phyloP scores from a whole-genome alignment of 2,113 vertebrate genomes.

The Martes martes region DNA sequence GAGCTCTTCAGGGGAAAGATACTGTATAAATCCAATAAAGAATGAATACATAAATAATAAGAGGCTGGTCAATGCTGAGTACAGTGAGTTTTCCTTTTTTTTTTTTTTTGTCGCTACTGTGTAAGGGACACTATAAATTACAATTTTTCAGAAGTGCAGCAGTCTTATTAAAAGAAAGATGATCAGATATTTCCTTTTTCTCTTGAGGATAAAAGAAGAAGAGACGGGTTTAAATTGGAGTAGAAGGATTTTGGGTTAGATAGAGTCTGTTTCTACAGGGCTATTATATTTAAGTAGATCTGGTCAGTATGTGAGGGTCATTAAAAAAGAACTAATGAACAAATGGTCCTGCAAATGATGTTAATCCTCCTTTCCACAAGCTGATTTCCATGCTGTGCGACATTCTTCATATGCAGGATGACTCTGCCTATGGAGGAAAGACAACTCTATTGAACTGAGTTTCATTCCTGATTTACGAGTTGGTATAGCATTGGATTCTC shows the following conservation, averaged over 20 bases:
- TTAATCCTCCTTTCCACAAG: neutral
- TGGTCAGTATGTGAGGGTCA: neutral
- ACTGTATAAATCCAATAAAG: conserved; percentile 47
- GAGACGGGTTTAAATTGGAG: neutral
- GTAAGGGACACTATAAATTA: conserved; percentile 8
- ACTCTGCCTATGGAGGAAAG: neutral
- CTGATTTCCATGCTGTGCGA: neutral
- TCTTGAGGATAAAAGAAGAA: neutral
- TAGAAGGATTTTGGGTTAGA: neutral
- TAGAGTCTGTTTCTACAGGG: neutral
- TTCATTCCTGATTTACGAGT: neutral
- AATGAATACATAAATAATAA: conserved; percentile 50
- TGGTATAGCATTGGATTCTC: neutral
- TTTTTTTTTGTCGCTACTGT: neutral
- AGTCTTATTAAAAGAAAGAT: conserved; percentile 48
- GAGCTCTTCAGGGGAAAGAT: conserved; percentile 38
- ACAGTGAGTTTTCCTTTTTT: neutral
- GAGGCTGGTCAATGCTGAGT: neutral
- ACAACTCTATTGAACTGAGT: too few species aligned
- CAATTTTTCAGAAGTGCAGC: neutral
- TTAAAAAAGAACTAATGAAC: neutral
- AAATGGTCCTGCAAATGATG: neutral
- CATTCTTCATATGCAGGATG: neutral
- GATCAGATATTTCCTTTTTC: conserved; percentile 29
- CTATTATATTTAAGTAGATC: neutral